These are phyloP conservation scores for Clunio marinus DNA, from an alignment of 2,888 invertebrate species.

Conservation along the genomic window DNA sequence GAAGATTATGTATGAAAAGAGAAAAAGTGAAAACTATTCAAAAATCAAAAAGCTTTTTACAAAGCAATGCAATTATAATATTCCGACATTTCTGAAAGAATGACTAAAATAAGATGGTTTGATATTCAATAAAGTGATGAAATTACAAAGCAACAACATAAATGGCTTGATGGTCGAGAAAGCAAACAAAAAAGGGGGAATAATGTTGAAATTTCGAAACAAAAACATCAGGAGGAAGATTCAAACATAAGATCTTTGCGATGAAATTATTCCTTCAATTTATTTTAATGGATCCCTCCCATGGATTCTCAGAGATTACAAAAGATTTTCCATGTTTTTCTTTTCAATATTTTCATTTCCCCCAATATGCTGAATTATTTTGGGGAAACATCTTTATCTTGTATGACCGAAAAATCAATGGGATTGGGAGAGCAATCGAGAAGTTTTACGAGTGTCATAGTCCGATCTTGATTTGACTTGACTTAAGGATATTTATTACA, in stretches of 20 bases:
- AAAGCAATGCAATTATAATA: too few species aligned
- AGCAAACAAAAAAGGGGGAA: neutral
- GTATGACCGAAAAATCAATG: too few species aligned
- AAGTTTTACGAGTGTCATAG: too few species aligned
- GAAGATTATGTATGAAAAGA: too few species aligned
- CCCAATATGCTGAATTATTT: slow-evolving; percentile 13
- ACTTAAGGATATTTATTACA: too few species aligned
- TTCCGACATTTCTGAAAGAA: too few species aligned
- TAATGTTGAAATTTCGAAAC: neutral
- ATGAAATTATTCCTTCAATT: neutral
- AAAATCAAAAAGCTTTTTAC: too few species aligned
- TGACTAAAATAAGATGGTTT: slow-evolving; percentile 15
- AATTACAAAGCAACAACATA: neutral
- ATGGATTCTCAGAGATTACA: neutral
- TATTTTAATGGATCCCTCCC: slow-evolving; percentile 10
- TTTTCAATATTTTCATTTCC: slow-evolving; percentile 19
- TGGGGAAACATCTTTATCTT: neutral
- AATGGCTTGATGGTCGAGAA: neutral
- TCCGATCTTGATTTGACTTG: too few species aligned
- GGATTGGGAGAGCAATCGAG: too few species aligned
- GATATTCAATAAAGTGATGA: slow-evolving; percentile 24
- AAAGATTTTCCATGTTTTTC: neutral
- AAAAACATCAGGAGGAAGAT: slow-evolving; percentile 6
- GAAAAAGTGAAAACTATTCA: too few species aligned
- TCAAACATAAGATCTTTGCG: neutral